Conservation (phyloP, 2,797 vertebrate species). For the Periparus ater region DNA sequence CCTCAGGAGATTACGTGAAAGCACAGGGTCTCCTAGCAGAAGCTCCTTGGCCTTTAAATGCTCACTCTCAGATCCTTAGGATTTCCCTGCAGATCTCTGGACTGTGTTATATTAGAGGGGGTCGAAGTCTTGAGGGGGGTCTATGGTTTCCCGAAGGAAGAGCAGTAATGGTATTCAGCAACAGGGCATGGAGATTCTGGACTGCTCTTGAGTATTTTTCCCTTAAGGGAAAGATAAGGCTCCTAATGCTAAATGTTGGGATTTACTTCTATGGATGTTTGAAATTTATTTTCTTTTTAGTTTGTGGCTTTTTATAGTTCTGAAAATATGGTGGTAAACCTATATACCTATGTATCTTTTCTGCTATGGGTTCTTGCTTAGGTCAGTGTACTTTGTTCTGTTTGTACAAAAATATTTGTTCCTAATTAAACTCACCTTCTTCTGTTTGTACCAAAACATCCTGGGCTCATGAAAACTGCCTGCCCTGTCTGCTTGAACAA, state of each 20-base stretch:
- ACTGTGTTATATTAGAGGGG: background rate
- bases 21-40: background rate
- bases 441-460: conserved; percentile 15
- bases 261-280: background rate
- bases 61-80: background rate
- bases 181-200: background rate
- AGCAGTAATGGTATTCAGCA: background rate
- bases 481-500: background rate
- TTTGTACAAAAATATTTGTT: conserved; percentile 18
- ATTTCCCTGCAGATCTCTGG: conserved; percentile 35
- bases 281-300: background rate
- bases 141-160: background rate
- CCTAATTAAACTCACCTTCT: background rate
- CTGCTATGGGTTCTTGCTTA: background rate
- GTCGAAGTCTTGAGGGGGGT: background rate
- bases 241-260: background rate
- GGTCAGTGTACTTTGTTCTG: background rate
- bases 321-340: background rate
- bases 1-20: conserved; percentile 1
- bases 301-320: background rate
- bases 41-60: conserved; percentile 48
- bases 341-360: background rate
- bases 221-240: background rate
- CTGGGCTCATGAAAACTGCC: background rate
- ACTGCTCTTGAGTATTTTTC: background rate